Evolutionary conservation across 1,140 invertebrate genomes (phyloP), one percentile per base, ranked within the genome.

Genomic region (Neodiprion virginianus): DNA sequence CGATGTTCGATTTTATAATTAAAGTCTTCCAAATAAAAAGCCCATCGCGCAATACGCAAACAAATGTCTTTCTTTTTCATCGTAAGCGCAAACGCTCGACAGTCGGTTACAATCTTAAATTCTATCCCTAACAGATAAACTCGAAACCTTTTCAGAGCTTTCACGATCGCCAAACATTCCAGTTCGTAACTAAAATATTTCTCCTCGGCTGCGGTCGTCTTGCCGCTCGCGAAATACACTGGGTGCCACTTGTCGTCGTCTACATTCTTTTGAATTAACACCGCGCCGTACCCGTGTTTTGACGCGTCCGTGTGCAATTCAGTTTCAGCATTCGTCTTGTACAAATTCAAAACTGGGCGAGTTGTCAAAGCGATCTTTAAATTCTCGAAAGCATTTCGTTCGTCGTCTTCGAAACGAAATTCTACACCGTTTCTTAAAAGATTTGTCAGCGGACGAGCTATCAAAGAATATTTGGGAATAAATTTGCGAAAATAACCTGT

Each of bases 1-100:
- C 82, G 65, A 69, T 83, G 77, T 69, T 81, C 77, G n/a, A 86
- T 73, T 4, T 11, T 67, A 72, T 82, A 84, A 14, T 80, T 49
- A 69, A 75, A 84, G 23, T 85, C 28, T 4, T 28, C 28, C 4
- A 28, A 28, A 28, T 28, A 28, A 4, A 28, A 28, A 28, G 61
- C 50, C 81, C 82, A 85, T 8, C 83, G 61, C 0, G 78, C 69
- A 65, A 83, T 77, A 66, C 76, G 66, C 12, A 77, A 40, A 50
- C 14, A 23, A 4, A 77, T 12, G 9, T 76, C 71, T 8, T 72
- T 75, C 70, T 79, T 80, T 3, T 17, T 47, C 71, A 77, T 67
- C 1, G 77, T 77, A 48, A 73, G 40, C 0, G 73, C 17, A 21
- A 79, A 78, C 4, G 78, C 76, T 23, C 49, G 61, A 48, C 77